Evolutionary conservation across 2,113 vertebrate genomes (phyloP), one percentile per base, ranked within the genome.

Genomic region (Chaetorhynchus papuensis): DNA sequence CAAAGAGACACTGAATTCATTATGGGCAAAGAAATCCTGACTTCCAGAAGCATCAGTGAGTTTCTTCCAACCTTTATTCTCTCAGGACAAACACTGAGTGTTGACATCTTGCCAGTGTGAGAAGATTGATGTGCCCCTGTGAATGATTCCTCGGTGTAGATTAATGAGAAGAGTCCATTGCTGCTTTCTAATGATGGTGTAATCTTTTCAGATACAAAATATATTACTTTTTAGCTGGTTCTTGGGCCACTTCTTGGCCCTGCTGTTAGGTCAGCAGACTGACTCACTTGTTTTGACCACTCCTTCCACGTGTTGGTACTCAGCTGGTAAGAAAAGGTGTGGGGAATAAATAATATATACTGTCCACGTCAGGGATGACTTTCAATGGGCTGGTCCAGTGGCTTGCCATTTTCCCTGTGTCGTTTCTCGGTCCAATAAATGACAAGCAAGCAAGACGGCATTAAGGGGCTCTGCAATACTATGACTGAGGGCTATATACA

Each of bases 21-120:
- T 88, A 92, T 0, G 7, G 89, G 89, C 57, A 87, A 93, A 96
- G 96, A 78, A 96, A 96, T 80, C 71, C 74, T 41, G 78, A 71
- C 83, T 92, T 89, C 66, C 74, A 90, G 66, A 93, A 89, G 92
- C 89, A 96, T 92, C 64, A 71, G 41, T 2, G 50, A 83, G 53
- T 81, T 95, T 88, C 68, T 93, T 92, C 91, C 93, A 96, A 71
- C 49, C 90, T 75, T 87, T 96, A 59, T 79, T 97, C 94, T 96
- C 87, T 26, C 74, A 85, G 81, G 92, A 93, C 93, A 86, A 95
- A 91, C 75, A 84, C 79, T 39, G 83, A 69, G 41, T 44, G 81
- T 90, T 92, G 87, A 90, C 59, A 76, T 50, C 80, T 57, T 66
- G 84, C 68, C 86, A 94, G 11, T 16, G 26, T 14, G 49, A 47